A percentile compares a stretch with the other conserved stretches of the same genome.
Conservation (phyloP, 1,140 invertebrate genomes). For the Nephotettix cincticeps region DNA sequence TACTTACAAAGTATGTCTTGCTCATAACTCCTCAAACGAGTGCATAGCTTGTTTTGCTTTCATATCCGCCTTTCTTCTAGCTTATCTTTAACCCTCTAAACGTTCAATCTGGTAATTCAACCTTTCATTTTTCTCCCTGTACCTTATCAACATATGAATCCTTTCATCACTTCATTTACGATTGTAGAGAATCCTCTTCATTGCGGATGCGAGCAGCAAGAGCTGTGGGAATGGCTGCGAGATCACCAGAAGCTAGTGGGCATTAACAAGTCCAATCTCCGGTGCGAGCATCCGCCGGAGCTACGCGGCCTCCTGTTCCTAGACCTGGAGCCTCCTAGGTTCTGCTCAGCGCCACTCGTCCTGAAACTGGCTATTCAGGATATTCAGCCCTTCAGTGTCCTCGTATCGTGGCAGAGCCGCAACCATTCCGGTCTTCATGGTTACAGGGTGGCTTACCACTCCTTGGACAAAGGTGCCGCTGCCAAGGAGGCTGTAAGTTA, state of each 20-base stretch:
- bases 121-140: too few species aligned
- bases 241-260: slow-evolving; percentile 74
- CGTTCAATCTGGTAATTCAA: too few species aligned
- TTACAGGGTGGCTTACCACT: slow-evolving; percentile 83
- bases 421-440: slow-evolving; percentile 83
- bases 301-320: slow-evolving; percentile 72
- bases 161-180: too few species aligned
- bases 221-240: slow-evolving; percentile 84
- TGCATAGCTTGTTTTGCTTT: too few species aligned
- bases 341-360: slow-evolving; percentile 79
- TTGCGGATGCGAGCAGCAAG: slow-evolving; percentile 80
- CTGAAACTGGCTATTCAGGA: slow-evolving; percentile 81
- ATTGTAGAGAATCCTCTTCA: slow-evolving; percentile 79
- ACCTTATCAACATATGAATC: too few species aligned
- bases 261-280: slow-evolving; percentile 54
- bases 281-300: slow-evolving; percentile 76
- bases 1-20: too few species aligned
- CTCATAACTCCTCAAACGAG: too few species aligned
- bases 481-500: background rate
- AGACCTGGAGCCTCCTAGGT: slow-evolving; percentile 67
- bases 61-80: too few species aligned
- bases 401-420: slow-evolving; percentile 85
- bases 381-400: slow-evolving; percentile 82
- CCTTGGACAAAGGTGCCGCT: slow-evolving; percentile 54
- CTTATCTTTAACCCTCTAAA: too few species aligned